Evolutionary conservation across 2,113 vertebrate genomes (phyloP), one percentile per base, ranked within the genome.

Genomic region (Agelaius tricolor): DNA sequence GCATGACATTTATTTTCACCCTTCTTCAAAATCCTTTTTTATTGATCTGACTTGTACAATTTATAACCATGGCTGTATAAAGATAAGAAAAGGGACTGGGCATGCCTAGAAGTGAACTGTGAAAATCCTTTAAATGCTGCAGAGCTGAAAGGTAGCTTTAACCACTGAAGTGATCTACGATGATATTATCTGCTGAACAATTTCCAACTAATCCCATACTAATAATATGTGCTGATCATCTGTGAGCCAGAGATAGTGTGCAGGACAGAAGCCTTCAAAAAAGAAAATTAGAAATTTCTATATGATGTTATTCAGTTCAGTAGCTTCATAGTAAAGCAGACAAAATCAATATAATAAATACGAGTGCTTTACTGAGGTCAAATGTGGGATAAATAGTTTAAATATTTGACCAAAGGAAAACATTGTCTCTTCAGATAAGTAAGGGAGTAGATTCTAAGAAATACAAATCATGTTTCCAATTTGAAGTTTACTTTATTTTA

Each of bases 1-100:
- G 84, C 82, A 74, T 95, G 90, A 93, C 92, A 96, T 97, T 96
- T 94, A 90, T 89, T 95, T 89, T 94, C 93, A 90, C 41, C 51
- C 52, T 90, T 87, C 63, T 95, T 87, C 92, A 90, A 95, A 96
- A 91, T 84, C 87, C 80, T 35, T 79, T 93, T 92, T 89, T 92
- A 97, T 95, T 96, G 96, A 96, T 96, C 83, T 94, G 87, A 66
- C 92, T 94, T 80, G 62, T 62, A 78, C 82, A 85, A 69, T 85
- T 93, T 91, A 92, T 90, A 93, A 94, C 90, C 59, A 66, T 65
- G 76, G 51, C 13, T 85, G 37, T 74, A 73, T 47, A 83, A 84
- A 96, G 84, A 82, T 86, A 89, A 93, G 78, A 83, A 80, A 87
- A 75, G 46, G 12, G 23, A 89, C 80, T 89, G 59, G 58, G 67